Percentiles rank a stretch among this genome's conserved stretches.
phyloP scores from a whole-genome alignment of 1,140 invertebrate species.

The Magallana angulata region DNA sequence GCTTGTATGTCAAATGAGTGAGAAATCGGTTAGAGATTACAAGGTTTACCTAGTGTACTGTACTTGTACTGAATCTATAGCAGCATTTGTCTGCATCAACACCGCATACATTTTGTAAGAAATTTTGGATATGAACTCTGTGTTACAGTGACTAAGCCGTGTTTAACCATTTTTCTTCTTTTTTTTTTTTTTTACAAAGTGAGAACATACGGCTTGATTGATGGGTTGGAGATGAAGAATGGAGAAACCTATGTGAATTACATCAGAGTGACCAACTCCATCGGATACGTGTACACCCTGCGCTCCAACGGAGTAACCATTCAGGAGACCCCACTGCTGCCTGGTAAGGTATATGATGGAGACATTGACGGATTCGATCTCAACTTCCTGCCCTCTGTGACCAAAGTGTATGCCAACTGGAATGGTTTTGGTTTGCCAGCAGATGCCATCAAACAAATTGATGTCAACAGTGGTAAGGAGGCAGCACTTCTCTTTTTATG shows the following conservation, averaged over 20 bases:
- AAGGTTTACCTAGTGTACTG: no score
- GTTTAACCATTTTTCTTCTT: no score
- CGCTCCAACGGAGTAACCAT: constrained; percentile 70
- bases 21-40: no score
- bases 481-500: background rate
- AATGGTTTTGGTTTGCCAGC: constrained; percentile 65
- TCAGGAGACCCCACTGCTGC: constrained; percentile 62
- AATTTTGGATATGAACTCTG: no score
- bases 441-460: constrained; percentile 42
- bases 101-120: no score
- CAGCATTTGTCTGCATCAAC: no score
- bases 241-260: constrained; percentile 65
- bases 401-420: constrained; percentile 66
- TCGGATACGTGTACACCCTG: constrained; percentile 53
- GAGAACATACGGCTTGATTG: constrained; percentile 59
- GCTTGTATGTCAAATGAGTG: no score
- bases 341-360: constrained; percentile 70
- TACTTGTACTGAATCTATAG: no score
- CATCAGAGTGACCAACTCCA: constrained; percentile 63
- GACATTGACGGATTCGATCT: constrained; percentile 64
- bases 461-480: constrained; percentile 47
- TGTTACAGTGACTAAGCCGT: no score
- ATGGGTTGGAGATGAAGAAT: constrained; percentile 60
- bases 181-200: constrained; percentile 44
- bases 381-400: constrained; percentile 54